Conservation (phyloP, 1,140 invertebrate species). For the Eriosoma lanigerum region DNA sequence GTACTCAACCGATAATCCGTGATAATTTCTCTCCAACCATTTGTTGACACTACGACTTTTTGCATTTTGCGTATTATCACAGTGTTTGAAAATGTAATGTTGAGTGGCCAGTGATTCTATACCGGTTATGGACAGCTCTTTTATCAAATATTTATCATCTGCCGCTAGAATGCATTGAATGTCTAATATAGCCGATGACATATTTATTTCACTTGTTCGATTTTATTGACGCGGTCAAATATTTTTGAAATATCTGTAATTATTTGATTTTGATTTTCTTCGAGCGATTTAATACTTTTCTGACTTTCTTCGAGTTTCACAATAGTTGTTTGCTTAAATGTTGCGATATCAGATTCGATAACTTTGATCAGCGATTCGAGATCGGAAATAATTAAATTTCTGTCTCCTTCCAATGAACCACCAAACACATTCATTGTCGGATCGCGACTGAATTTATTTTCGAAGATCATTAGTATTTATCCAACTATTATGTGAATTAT, state of each 20-base stretch:
- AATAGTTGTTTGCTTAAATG: no score
- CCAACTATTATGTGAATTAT: conserved; percentile 20
- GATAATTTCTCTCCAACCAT: neutral
- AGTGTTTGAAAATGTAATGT: conserved; percentile 6
- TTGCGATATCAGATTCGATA: no score
- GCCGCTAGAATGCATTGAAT: neutral
- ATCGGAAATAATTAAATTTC: neutral
- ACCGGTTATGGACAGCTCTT: neutral
- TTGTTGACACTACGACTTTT: neutral
- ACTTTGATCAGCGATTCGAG: no score
- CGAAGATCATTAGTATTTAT: neutral
- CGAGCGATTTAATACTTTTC: no score
- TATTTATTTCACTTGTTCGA: no score
- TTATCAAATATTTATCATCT: neutral
- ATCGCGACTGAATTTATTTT: neutral
- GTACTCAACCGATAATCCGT: neutral
- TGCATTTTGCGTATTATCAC: neutral
- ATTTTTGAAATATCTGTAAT: no score
- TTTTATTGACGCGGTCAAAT: no score
- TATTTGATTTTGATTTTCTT: no score
- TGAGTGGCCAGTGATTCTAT: neutral
- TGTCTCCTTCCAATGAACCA: no score
- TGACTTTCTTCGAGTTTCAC: no score
- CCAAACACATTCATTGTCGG: neutral
- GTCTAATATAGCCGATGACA: neutral